A percentile compares a stretch with the other conserved stretches of the same genome.
phyloP scores from a whole-genome alignment of 1,140 invertebrate species.

The Chironomus tepperi region DNA sequence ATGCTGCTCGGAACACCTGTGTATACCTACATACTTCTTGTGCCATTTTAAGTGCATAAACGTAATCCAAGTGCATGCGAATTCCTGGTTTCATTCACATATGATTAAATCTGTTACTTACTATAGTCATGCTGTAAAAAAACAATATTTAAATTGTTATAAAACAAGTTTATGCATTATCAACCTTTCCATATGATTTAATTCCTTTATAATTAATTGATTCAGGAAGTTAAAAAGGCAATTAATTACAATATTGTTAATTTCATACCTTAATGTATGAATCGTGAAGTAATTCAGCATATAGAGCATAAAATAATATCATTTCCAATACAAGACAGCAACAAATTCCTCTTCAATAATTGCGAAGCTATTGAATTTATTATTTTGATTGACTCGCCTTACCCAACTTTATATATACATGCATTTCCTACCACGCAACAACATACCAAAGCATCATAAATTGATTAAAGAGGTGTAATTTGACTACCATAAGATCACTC shows the following conservation, averaged over 20 bases:
- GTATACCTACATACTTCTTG: background rate
- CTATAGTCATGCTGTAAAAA: background rate
- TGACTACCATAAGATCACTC: background rate
- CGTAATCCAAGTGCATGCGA: background rate
- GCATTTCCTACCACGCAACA: background rate
- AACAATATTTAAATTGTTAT: background rate
- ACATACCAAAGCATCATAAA: background rate
- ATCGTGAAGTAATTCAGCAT: background rate
- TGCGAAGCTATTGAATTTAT: background rate
- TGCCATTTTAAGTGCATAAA: background rate
- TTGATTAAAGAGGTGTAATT: slow-evolving; percentile 14
- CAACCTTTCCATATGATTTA: background rate
- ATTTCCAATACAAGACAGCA: background rate
- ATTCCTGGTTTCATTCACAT: background rate
- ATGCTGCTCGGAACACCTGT: too few relatives aligned
- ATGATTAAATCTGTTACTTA: background rate
- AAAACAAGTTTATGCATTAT: background rate
- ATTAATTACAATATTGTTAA: background rate
- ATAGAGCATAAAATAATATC: background rate
- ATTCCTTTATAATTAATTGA: too few relatives aligned
- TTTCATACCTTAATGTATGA: background rate
- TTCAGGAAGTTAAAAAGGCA: background rate
- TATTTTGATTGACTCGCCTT: slow-evolving; percentile 12
- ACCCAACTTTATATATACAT: too few relatives aligned
- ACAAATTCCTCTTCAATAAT: background rate